Evolutionary conservation across 1,140 invertebrate genomes (phyloP).

Genomic region (Schlechtendalia chinensis): DNA sequence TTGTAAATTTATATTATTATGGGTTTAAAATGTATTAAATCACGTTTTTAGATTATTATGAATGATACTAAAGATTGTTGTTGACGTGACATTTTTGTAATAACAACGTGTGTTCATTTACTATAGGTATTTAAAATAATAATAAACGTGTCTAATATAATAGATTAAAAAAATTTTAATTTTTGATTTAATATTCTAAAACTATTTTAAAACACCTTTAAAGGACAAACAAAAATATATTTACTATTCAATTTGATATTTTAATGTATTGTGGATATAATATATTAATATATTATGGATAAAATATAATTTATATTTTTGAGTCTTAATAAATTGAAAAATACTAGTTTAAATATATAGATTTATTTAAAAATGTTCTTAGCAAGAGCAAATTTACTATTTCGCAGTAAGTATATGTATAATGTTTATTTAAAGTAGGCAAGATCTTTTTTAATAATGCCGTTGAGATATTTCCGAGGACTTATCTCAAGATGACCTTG

Average conservation of each 20-base stretch:
- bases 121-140: background rate
- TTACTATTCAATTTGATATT: too few relatives aligned
- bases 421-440: too few relatives aligned
- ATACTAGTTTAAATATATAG: too few relatives aligned
- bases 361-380: too few relatives aligned
- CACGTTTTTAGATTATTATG: conserved; percentile 1
- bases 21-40: background rate
- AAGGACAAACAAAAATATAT: too few relatives aligned
- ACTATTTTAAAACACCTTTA: too few relatives aligned
- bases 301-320: too few relatives aligned
- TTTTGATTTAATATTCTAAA: background rate
- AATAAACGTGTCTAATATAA: background rate
- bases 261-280: too few relatives aligned
- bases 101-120: background rate
- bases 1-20: background rate
- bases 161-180: background rate
- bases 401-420: too few relatives aligned
- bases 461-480: background rate
- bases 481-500: background rate
- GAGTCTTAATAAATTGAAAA: too few relatives aligned
- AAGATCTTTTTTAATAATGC: background rate
- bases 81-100: background rate
- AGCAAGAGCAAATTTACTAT: too few relatives aligned
- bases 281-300: too few relatives aligned
- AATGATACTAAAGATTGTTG: background rate